Base-by-base conservation (phyloP, 1,140 invertebrate species). In the Oncopodura yosiiana region DNA sequence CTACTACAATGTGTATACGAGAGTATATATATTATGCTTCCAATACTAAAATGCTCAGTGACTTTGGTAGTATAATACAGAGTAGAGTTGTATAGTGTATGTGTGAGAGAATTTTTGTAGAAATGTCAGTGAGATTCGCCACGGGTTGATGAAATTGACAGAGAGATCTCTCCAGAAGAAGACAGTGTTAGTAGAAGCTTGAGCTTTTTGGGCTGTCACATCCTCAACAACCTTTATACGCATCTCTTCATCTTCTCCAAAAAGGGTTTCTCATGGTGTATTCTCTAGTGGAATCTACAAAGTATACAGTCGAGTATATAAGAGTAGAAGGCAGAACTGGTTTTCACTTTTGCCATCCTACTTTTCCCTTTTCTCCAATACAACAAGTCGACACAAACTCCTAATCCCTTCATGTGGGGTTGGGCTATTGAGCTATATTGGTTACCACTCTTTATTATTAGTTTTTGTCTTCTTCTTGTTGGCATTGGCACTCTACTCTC, bases 121-220 rank as follows among this genome's bases (percentile, higher is more conserved):
- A 63, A 60, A 56, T 60, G 62, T 63, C 62, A 63, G 62, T 36
- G 27, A 56, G 62, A 60, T 63, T 63, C 54, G 58, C 58, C 49
- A 63, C 58, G 62, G 54, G 48, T 53, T 60, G 57, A 60, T 63
- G 62, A 53, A 63, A 60, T 63, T 63, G 62, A 63, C 62, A 63
- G 58, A 44, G 53, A 63, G 54, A 60, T 63, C 58, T 60, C 55
- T 32, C 21, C 39, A 53, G 14, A 41, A 38, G 24, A 19, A n/a
- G 39, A 29, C 37, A 41, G 37, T n/a, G 24, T 14, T 21, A 8
- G 16, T 26, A 37, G 18, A 19, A 11, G 51, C 51, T 27, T 42
- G 42, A 52, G 39, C 53, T 60, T 50, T n/a, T n/a, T n/a, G n/a
- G n/a, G n/a, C 58, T 61, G 56, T 53, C 51, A 53, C 51, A 58